Conservation (phyloP, 1,140 invertebrate species). For the Oscheius sp. region DNA sequence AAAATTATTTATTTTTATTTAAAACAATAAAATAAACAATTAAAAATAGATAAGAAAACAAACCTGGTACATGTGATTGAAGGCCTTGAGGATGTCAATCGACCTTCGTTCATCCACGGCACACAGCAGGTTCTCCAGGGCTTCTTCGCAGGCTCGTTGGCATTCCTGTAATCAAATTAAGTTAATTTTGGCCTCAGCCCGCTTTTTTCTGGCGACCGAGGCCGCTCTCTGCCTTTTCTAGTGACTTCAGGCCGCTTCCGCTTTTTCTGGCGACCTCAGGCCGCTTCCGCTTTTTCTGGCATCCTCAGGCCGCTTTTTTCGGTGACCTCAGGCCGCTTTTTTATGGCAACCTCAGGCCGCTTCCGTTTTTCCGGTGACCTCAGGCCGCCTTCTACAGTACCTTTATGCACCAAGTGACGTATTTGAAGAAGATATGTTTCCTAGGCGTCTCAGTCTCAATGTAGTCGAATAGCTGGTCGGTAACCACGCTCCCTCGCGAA, state of each 20-base stretch:
- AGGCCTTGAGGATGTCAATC: slow-evolving; percentile 23
- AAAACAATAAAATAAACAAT: too few species aligned
- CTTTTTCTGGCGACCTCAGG: too few species aligned
- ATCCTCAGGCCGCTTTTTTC: too few species aligned
- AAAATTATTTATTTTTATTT: background rate
- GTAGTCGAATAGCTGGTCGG: slow-evolving; percentile 32
- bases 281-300: too few species aligned
- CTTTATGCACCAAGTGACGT: slow-evolving; percentile 27
- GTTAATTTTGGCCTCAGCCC: background rate
- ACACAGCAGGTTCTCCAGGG: slow-evolving; percentile 33
- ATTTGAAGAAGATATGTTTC: slow-evolving; percentile 26
- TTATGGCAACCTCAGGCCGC: too few species aligned
- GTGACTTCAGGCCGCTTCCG: too few species aligned
- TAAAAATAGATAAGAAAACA: background rate
- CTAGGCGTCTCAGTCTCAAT: background rate
- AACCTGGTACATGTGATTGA: slow-evolving; percentile 30
- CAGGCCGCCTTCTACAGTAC: too few species aligned
- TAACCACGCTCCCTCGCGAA: slow-evolving; percentile 31
- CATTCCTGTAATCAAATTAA: slow-evolving; percentile 29
- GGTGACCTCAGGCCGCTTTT: too few species aligned
- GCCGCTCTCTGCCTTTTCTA: too few species aligned
- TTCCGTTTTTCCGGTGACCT: too few species aligned
- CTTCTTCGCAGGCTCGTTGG: slow-evolving; percentile 24
- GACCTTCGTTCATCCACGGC: slow-evolving; percentile 40
- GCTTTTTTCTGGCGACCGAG: background rate